Percentiles rank a stretch among this genome's conserved stretches.
phyloP scores from a whole-genome alignment of 2,797 vertebrate genomes.

The Tarsius wallacei region DNA sequence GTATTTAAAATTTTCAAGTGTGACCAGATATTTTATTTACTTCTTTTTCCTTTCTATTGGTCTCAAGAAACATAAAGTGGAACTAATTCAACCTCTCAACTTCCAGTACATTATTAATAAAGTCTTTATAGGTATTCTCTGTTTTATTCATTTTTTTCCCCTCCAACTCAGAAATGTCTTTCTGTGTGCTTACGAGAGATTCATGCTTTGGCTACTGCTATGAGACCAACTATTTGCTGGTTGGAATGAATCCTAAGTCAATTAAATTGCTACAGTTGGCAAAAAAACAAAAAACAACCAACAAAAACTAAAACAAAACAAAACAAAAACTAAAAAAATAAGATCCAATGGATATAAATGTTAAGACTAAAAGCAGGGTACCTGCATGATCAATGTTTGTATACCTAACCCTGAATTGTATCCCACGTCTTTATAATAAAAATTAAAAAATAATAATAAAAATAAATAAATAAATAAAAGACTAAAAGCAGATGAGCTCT shows the following conservation, averaged over 20 bases:
- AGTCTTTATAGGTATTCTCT: background rate
- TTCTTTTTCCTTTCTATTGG: background rate
- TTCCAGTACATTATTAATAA: background rate
- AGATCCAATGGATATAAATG: background rate
- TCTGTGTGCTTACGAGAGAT: background rate
- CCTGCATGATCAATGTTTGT: too few relatives aligned
- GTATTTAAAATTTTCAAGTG: background rate
- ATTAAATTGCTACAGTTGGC: slow-evolving; percentile 61
- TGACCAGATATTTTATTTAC: background rate
- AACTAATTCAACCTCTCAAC: background rate
- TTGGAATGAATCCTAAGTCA: background rate
- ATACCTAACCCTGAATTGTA: too few relatives aligned
- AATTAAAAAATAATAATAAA: too few relatives aligned
- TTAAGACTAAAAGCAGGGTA: slow-evolving; percentile 53
- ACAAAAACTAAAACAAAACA: too few relatives aligned
- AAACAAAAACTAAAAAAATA: background rate
- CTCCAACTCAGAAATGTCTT: background rate
- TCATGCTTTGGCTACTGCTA: background rate
- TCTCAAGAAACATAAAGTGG: background rate
- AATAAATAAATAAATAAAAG: background rate
- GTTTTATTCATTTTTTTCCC: background rate
- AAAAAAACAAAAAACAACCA: too few relatives aligned
- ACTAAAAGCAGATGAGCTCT: slow-evolving; percentile 27
- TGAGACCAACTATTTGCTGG: background rate
- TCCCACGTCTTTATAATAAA: too few relatives aligned